Evolutionary conservation across 37 sponge, comb jelly and placozoan species (phyloP), one percentile per base, ranked within the genome.

Genomic region (Bolinopsis microptera): DNA sequence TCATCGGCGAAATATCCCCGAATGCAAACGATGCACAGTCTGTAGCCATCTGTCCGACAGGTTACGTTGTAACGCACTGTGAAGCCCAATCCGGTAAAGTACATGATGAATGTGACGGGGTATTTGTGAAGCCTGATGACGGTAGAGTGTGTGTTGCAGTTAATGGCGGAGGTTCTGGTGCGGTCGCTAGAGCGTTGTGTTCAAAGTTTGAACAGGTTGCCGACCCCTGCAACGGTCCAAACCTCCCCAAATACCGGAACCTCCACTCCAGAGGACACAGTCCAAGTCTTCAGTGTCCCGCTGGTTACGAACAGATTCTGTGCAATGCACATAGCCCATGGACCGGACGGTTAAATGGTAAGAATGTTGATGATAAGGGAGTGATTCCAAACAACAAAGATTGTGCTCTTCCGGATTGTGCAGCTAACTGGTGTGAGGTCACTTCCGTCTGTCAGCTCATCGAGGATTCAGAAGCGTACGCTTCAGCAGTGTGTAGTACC

Each of bases 341-440:
- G 75, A 2, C 3, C 31, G 75, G 75, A n/a, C n/a, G n/a, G n/a
- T 30, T 72, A 3, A 30, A 8, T 23, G 5, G 5, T 21, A 72
- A 72, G 75, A n/a, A n/a, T 30, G 75, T 72, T 30, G 26, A n/a
- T 30, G 75, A 72, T 24, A n/a, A 72, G 75, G 75, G 75, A 72
- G 75, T 30, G 3, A 48, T 48, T 48, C 75, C 31, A 2, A 72
- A 30, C 31, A n/a, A 28, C 5, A 2, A 21, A 28, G 31, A n/a
- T 21, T 72, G 75, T 72, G 31, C 75, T 5, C 21, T 72, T 8
- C 18, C 75, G 5, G 75, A n/a, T 5, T 72, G 75, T 72, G 18
- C 26, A 23, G 13, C 9, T 13, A 72, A 72, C 26, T 72, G 75
- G 75, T 72, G 75, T 28, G 31, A 28, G 31, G 31, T 72, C 3